Evolutionary conservation across 2,888 invertebrate species (phyloP), one percentile per base, ranked within the genome.

Genomic region (Cataglyphis livida): DNA sequence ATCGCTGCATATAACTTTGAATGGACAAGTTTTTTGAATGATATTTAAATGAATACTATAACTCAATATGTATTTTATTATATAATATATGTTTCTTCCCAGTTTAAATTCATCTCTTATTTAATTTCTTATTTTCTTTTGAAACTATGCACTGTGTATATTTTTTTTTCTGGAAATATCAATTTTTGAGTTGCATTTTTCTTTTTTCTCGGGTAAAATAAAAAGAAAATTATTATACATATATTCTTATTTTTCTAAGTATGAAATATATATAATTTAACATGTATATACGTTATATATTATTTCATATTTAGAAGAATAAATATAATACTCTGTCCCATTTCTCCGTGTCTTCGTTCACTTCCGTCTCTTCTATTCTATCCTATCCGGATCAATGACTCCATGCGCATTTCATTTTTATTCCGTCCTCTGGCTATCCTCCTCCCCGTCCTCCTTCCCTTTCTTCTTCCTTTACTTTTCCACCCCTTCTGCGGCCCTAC

Each of bases 381-480:
- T 61, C 68, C 68, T 21, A 75, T 74, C 62, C 68, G 35, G 78
- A 78, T 78, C 68, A 68, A 78, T 78, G 78, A 68, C 68, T 61
- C 76, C 57, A 32, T 21, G 48, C 74, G 48, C 78, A 35, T 78
- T 78, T 78, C 68, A 68, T 78, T 68, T 78, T 78, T 68, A 78
- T 78, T 68, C 78, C 78, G 44, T 78, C 59, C 68, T 68, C 78
- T 25, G 10, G 57, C 76, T 44, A 64, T 41, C 54, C 57, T 38
- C 35, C 15, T 51, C 51, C 35, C 35, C 51, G 18, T 12, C 73
- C 74, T 28, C 61, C 3, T 21, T 35, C 41, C n/a, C 44, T 44
- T 32, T 51, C 21, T 32, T 66, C 32, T 41, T 57, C 44, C 7
- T 32, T 35, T 44, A 54, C 51, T 54, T 41, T 41, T 41, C 41